Base-by-base conservation (phyloP, 1,140 invertebrate genomes). In the Atopsyche davidsoni region DNA sequence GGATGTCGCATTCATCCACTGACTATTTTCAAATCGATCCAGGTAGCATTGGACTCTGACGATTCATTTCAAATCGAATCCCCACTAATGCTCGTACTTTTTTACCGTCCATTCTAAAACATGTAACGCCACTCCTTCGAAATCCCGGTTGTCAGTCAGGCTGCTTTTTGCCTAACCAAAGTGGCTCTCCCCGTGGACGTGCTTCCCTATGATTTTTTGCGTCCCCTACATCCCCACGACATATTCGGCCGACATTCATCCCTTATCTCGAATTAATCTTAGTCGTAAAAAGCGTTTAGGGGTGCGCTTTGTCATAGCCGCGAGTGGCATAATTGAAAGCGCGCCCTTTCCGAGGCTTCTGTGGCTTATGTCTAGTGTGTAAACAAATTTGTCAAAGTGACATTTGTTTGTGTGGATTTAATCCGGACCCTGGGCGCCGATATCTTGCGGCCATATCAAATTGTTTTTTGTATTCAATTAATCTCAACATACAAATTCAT, bases 181-280 rank as follows among this genome's bases (percentile, higher is more conserved):
- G n/a, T n/a, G n/a, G n/a, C n/a, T n/a, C n/a, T n/a, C n/a, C n/a
- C n/a, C n/a, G n/a, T n/a, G n/a, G n/a, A n/a, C n/a, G n/a, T n/a
- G n/a, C n/a, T n/a, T n/a, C n/a, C n/a, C n/a, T n/a, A 18, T 39
- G 13, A 38, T 51, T 51, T 51, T 51, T 51, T 51, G 28, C 32
- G 22, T 42, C 47, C 13, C 13, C 47, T 38, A 21, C 10, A 7
- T 10, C 35, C 13, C 24, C 14, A 24, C 53, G 43, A 51, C 31
- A 43, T 51, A 47, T 56, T 56, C 51, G 53, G 45, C 32, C 45
- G 34, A 35, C 46, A 19, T 35, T 11, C 11, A 11, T 28, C 38
- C 42, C 51, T 58, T 58, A 58, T 58, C 56, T 58, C 48, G 54
- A 58, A 54, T 58, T 58, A 58, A 58, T 58, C 56, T 58, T 42